These are phyloP conservation scores for Campoplex capitator DNA, from an alignment of 2,888 invertebrate species.

Conservation along the genomic window DNA sequence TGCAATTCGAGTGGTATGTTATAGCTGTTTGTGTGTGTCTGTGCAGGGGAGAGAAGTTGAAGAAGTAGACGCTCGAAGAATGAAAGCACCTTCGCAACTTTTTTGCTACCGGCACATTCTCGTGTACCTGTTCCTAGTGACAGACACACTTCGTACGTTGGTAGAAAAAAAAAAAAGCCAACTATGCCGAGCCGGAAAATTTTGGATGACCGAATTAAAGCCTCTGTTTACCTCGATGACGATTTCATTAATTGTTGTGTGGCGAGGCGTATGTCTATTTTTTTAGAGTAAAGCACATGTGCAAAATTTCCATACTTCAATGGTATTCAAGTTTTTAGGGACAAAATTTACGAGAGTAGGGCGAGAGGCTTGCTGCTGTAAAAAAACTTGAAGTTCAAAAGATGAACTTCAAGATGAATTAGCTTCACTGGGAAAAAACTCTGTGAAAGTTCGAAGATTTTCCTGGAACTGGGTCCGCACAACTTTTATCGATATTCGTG, in stretches of 20 bases:
- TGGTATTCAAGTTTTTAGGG: not conserved
- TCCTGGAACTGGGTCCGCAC: no score
- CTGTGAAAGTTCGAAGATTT: no score
- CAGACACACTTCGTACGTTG: constrained; percentile 42
- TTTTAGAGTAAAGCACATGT: not conserved
- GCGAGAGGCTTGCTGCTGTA: no score
- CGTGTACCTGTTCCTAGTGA: constrained; percentile 34
- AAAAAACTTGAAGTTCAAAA: no score
- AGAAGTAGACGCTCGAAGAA: constrained; percentile 32
- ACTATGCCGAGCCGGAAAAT: constrained; percentile 20
- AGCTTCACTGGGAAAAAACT: no score
- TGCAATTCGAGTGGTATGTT: not conserved
- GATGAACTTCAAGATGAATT: no score
- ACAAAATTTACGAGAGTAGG: no score
- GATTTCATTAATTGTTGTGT: not conserved
- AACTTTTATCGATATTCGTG: no score
- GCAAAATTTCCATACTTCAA: not conserved
- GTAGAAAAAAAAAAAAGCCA: constrained; percentile 18
- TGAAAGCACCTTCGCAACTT: constrained; percentile 48
- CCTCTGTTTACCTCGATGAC: not conserved
- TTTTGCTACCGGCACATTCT: constrained; percentile 50
- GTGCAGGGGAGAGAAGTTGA: constrained; percentile 4
- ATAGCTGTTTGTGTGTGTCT: not conserved
- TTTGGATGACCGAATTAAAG: not conserved
- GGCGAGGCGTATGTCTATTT: not conserved